Evolutionary conservation across 2,113 vertebrate genomes (phyloP).

Genomic region (Toxostoma redivivum): DNA sequence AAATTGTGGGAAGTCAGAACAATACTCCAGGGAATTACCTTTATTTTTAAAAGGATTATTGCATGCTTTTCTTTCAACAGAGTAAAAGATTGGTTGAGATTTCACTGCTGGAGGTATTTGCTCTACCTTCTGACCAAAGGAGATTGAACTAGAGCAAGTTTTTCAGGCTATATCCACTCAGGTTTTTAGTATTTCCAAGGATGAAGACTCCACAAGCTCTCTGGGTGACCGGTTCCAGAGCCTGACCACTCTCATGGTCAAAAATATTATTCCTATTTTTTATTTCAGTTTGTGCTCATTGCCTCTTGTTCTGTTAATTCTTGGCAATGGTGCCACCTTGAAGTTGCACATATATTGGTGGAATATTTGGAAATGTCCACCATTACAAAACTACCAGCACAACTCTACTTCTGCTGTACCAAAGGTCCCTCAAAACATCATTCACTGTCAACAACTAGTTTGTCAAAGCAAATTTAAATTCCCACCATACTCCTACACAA

Average conservation of each 20-base stretch:
- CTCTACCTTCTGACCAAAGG: not conserved
- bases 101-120: not conserved
- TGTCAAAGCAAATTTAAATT: constrained; percentile 30
- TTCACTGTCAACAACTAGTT: not conserved
- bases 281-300: not conserved
- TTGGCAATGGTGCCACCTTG: not conserved
- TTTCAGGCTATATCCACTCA: not conserved
- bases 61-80: not conserved
- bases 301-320: not conserved
- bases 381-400: not conserved
- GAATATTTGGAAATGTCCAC: not conserved
- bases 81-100: not conserved
- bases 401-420: not conserved
- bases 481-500: constrained; percentile 1
- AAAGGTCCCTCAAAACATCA: constrained; percentile 13
- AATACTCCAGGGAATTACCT: not conserved
- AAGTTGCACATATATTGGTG: not conserved
- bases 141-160: not conserved
- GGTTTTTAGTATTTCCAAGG: not conserved
- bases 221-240: not conserved
- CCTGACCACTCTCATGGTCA: not conserved
- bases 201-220: not conserved
- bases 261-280: not conserved
- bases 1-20: not conserved
- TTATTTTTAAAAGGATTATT: not conserved